phyloP scores from a whole-genome alignment of 2,113 vertebrate genomes.

The Corvus hawaiiensis region DNA sequence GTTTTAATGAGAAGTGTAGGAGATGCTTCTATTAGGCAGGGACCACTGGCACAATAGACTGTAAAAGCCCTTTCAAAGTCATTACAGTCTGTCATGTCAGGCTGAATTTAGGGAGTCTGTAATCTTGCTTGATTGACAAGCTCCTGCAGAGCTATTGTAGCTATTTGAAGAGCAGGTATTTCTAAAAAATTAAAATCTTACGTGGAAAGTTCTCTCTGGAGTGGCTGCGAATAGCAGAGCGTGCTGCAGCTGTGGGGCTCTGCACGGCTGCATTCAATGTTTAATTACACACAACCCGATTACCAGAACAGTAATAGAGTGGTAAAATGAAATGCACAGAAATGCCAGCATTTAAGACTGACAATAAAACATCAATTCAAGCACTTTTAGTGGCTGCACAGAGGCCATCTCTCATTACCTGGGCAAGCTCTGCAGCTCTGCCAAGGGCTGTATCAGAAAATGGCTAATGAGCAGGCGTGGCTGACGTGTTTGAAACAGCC shows the following conservation, averaged over 20 bases:
- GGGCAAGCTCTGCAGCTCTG: background rate
- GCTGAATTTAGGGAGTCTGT: slow-evolving; percentile 14
- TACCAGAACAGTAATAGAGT: background rate
- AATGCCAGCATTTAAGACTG: background rate
- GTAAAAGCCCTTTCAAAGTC: background rate
- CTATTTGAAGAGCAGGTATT: background rate
- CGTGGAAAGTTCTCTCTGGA: background rate
- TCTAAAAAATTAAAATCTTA: background rate
- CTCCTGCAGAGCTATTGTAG: background rate
- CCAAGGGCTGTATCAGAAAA: background rate
- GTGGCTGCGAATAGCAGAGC: background rate
- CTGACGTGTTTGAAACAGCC: background rate
- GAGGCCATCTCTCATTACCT: background rate
- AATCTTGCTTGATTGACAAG: slow-evolving; percentile 24
- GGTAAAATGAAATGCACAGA: background rate
- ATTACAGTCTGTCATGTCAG: background rate
- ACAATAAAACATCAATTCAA: background rate
- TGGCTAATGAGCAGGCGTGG: background rate
- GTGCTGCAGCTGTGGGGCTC: background rate
- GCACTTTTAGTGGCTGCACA: background rate
- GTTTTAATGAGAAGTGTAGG: background rate
- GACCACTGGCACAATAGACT: background rate
- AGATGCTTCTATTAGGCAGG: background rate
- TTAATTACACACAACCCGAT: background rate
- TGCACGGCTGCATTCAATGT: background rate